Conservation (phyloP, 2,797 vertebrate genomes). For the Amphiprion clarkii region DNA sequence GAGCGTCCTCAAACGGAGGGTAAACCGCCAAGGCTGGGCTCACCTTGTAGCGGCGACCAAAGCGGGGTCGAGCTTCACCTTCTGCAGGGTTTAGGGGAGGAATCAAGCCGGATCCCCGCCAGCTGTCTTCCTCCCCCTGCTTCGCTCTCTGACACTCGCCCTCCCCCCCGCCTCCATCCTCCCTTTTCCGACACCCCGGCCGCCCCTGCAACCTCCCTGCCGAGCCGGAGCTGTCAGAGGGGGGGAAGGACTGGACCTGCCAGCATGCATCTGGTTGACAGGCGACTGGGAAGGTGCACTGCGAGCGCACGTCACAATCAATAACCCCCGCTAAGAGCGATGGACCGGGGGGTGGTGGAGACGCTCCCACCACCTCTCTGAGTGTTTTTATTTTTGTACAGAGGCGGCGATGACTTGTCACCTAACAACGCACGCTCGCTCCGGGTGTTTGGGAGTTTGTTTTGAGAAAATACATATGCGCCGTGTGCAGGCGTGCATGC, state of each 20-base stretch:
- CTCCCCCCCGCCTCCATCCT: not conserved
- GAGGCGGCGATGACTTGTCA: constrained; percentile 52
- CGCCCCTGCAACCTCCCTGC: constrained; percentile 71
- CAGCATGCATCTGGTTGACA: constrained; percentile 87
- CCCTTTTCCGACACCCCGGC: constrained; percentile 28
- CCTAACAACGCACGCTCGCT: constrained; percentile 62
- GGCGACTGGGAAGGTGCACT: constrained; percentile 88
- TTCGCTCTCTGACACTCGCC: constrained; percentile 59
- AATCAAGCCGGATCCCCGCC: constrained; percentile 44
- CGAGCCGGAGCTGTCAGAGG: constrained; percentile 85
- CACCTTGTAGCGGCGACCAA: constrained; percentile 74
- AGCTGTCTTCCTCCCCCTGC: constrained; percentile 60
- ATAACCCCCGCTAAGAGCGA: constrained; percentile 86
- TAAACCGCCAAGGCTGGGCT: constrained; percentile 65
- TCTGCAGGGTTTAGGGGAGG: constrained; percentile 28
- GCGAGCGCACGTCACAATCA: constrained; percentile 89
- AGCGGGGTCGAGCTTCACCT: constrained; percentile 63
- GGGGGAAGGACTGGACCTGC: constrained; percentile 77
- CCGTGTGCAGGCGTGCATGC: constrained; percentile 57
- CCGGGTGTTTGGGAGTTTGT: constrained; percentile 62
- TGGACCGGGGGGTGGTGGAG: constrained; percentile 57
- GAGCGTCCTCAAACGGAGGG: constrained; percentile 66
- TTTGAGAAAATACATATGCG: constrained; percentile 73
- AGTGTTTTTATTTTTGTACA: constrained; percentile 65
- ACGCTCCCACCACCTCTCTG: constrained; percentile 51